Evolutionary conservation across 2,113 vertebrate genomes (phyloP).

Genomic region (Sinocyclocheilus anophthalmus): DNA sequence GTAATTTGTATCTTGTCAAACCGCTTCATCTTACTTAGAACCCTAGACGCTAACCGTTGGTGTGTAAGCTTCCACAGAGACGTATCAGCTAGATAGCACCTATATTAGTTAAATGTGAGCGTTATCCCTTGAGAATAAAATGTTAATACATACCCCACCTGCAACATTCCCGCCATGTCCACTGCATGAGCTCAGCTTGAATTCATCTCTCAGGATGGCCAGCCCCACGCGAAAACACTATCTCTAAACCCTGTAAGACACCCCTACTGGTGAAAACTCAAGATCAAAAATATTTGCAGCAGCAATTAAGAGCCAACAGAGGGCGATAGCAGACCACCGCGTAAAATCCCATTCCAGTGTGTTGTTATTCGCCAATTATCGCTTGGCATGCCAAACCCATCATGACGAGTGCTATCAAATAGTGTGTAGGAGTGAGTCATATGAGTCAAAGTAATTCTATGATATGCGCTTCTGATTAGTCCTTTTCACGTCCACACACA

Average conservation of each 20-base stretch:
- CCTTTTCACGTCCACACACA: too few relatives aligned
- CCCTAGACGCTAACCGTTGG: not conserved
- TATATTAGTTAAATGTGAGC: not conserved
- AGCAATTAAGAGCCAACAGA: constrained; percentile 57
- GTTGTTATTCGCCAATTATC: not conserved
- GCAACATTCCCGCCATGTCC: constrained; percentile 99
- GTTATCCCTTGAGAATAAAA: not conserved
- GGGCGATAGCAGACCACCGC: constrained; percentile 45
- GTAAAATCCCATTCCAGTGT: not conserved
- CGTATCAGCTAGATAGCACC: not conserved
- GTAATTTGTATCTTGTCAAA: too few relatives aligned
- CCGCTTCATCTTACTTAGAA: not conserved
- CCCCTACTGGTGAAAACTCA: constrained; percentile 51
- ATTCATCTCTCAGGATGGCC: constrained; percentile 96
- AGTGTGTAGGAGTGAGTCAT: too few relatives aligned
- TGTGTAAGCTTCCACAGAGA: not conserved
- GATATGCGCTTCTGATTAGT: too few relatives aligned
- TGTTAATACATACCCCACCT: constrained; percentile 75
- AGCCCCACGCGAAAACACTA: constrained; percentile 95
- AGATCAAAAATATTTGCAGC: constrained; percentile 54
- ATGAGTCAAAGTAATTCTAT: too few relatives aligned
- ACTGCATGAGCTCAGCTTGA: constrained; percentile 92
- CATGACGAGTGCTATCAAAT: too few relatives aligned
- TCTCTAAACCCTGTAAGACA: constrained; percentile 89
- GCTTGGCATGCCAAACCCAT: too few relatives aligned